Base-by-base conservation (phyloP, 2,888 invertebrate genomes). In the Eueremaeus valkanovi region DNA sequence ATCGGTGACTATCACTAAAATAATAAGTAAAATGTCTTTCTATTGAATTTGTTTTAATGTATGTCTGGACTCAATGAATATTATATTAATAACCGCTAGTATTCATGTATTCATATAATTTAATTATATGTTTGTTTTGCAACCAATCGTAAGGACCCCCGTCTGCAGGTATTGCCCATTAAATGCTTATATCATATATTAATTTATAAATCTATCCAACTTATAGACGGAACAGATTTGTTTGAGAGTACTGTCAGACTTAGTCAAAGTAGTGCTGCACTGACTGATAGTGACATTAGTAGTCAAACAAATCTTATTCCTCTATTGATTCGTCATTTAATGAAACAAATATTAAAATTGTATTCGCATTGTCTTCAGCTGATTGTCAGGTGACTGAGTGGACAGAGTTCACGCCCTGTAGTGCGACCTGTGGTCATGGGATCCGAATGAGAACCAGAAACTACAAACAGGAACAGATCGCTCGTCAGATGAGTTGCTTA, bases 401-500 rank as follows among this genome's bases (percentile, higher is more conserved):
- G 80, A 79, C 80, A 0, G 79, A 78, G 58, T 80, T 78, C 68
- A 76, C 68, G 18, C 78, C 78, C 0, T 80, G 80, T 73, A 78
- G 78, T 40, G 78, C 77, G 16, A 75, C 76, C 0, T 80, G 80
- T 73, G 95, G 95, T 76, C 91, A 91, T 85, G 95, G 95, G 33
- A 73, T 79, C 42, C 75, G 78, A n/a, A 79, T 78, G 73, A 72
- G 80, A 21, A 77, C 79, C 1, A 61, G 80, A 31, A 78, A 77
- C 27, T 80, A 78, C 84, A 83, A 86, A 78, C 84, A 88, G 83
- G 88, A 90, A 66, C 87, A 89, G 81, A 89, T 90, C 82, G 94
- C 95, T 8, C 85, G 85, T 79, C 88, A 88, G 88, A 85, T 88
- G 81, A 84, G 87, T 79, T 90, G 90, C 82, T 86, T 88, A 80